A percentile compares a stretch with the other conserved stretches of the same genome.
phyloP scores from a whole-genome alignment of 2,797 vertebrate species.

The Coregonus ussuriensis region DNA sequence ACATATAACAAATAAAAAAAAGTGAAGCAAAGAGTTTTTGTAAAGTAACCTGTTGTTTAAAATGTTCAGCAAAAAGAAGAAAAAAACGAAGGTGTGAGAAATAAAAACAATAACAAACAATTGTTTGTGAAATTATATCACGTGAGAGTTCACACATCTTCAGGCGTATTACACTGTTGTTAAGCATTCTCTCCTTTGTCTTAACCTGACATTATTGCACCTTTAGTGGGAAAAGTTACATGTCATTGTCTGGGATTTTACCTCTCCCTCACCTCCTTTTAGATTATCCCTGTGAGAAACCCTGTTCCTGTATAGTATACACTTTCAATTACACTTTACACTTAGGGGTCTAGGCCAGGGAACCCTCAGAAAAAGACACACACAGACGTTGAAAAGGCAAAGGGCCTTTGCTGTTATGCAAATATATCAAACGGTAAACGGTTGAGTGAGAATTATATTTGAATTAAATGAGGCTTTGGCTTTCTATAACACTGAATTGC shows the following conservation, averaged over 20 bases:
- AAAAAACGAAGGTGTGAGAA: background rate
- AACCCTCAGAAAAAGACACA: constrained; percentile 18
- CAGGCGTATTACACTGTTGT: constrained; percentile 46
- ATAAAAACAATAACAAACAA: background rate
- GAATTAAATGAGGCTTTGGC: constrained; percentile 92
- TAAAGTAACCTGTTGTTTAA: background rate
- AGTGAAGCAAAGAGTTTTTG: background rate
- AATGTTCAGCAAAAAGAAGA: background rate
- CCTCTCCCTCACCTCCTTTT: constrained; percentile 35
- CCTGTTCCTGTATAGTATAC: constrained; percentile 72
- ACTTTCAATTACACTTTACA: constrained; percentile 71
- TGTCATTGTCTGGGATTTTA: constrained; percentile 48
- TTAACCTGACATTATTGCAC: constrained; percentile 42
- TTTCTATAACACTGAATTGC: constrained; percentile 79
- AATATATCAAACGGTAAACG: constrained; percentile 85
- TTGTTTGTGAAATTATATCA: constrained; percentile 13
- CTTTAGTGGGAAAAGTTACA: constrained; percentile 50
- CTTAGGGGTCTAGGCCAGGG: constrained; percentile 56
- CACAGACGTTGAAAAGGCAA: constrained; percentile 74
- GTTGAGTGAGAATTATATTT: constrained; percentile 92
- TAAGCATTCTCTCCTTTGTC: constrained; percentile 42
- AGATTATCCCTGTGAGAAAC: constrained; percentile 80
- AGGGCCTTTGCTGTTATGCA: constrained; percentile 94
- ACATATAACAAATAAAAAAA: too few relatives aligned
- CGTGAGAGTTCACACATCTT: constrained; percentile 54